Evolutionary conservation across 2,888 invertebrate species (phyloP).

Genomic region (Agrotis exclamationis): DNA sequence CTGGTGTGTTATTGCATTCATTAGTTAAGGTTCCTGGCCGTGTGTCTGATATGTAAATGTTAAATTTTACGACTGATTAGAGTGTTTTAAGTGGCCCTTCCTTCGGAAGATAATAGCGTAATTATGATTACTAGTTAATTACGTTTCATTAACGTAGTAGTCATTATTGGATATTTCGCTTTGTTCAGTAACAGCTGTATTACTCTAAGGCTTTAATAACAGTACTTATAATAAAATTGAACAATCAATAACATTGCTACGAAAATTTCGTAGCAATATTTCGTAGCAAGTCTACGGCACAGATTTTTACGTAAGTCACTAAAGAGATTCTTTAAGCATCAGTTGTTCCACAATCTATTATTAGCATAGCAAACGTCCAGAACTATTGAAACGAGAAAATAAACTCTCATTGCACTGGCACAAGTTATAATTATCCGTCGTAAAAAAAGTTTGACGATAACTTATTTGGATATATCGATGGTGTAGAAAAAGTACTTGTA

Average conservation of each 20-base stretch:
- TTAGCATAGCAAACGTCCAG: slow-evolving; percentile 20
- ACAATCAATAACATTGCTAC: slow-evolving; percentile 19
- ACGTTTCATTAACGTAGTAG: not conserved
- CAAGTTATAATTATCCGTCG: slow-evolving; percentile 44
- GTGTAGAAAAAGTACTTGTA: slow-evolving; percentile 55
- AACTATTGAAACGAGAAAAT: slow-evolving; percentile 34
- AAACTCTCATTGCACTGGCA: slow-evolving; percentile 22
- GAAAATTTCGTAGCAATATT: slow-evolving; percentile 8
- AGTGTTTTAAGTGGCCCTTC: slow-evolving; percentile 16
- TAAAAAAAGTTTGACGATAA: slow-evolving; percentile 58
- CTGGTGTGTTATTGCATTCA: slow-evolving; percentile 45
- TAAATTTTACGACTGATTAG: slow-evolving; percentile 28
- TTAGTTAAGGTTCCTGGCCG: slow-evolving; percentile 37
- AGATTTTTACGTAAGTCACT: not conserved
- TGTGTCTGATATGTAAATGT: slow-evolving; percentile 27
- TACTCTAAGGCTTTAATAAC: not conserved
- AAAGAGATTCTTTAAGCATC: slow-evolving; percentile 4
- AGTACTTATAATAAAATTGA: not conserved
- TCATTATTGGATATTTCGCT: not conserved
- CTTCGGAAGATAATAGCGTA: not conserved
- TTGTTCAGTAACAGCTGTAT: not conserved
- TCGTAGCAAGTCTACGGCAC: slow-evolving; percentile 9
- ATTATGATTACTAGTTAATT: slow-evolving; percentile 20
- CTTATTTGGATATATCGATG: slow-evolving; percentile 60
- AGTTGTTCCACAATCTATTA: slow-evolving; percentile 25